A percentile compares a stretch with the other conserved stretches of the same genome.
Conservation (phyloP, 2,888 invertebrate genomes). For the Calliopum simillimum region DNA sequence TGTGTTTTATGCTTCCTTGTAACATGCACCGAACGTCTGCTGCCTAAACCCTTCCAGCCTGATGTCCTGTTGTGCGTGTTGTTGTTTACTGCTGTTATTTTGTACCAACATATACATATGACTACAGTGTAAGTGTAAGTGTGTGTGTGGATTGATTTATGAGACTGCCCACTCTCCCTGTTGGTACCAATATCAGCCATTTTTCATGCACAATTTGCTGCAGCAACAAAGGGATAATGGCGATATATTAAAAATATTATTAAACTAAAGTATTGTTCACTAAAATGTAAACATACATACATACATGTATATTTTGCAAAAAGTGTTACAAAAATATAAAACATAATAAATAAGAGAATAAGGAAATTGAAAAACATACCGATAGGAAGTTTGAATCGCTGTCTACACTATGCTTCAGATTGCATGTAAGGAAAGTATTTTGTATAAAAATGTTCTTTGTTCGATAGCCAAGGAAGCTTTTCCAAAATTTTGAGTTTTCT, state of each 20-base stretch:
- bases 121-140: not conserved
- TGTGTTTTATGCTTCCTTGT: slow-evolving; percentile 10
- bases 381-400: too few relatives aligned
- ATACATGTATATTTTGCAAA: not conserved
- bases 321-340: too few relatives aligned
- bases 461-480: too few relatives aligned
- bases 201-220: slow-evolving; percentile 33
- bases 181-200: slow-evolving; percentile 13
- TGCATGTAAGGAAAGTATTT: too few relatives aligned
- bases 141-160: not conserved
- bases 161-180: slow-evolving; percentile 23
- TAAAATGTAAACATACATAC: not conserved
- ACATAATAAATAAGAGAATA: too few relatives aligned
- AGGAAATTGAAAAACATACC: too few relatives aligned
- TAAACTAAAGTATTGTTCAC: not conserved
- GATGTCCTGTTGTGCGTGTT: slow-evolving; percentile 13
- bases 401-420: too few relatives aligned
- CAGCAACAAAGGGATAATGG: not conserved
- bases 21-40: not conserved
- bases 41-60: too few relatives aligned
- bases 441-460: too few relatives aligned
- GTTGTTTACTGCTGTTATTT: too few relatives aligned
- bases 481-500: too few relatives aligned
- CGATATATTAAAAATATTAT: slow-evolving; percentile 20
- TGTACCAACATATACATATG: not conserved